phyloP scores from a whole-genome alignment of 2,797 vertebrate genomes.

The Pseudochromis fuscus region DNA sequence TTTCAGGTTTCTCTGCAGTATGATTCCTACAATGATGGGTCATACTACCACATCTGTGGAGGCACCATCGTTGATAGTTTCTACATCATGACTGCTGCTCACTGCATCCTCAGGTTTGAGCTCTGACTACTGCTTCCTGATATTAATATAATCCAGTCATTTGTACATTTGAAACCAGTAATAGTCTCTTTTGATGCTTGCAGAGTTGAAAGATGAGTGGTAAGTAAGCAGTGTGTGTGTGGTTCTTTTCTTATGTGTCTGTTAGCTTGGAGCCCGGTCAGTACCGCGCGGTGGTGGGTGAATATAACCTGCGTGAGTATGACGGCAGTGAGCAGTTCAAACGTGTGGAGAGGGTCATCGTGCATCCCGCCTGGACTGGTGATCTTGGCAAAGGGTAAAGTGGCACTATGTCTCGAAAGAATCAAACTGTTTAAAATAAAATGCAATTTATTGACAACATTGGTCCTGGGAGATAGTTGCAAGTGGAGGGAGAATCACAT shows the following conservation, averaged over 20 bases:
- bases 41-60: slow-evolving; percentile 73
- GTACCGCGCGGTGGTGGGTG: slow-evolving; percentile 74
- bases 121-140: background rate
- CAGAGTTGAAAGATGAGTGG: slow-evolving; percentile 1
- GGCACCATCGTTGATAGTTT: slow-evolving; percentile 50
- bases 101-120: slow-evolving; percentile 77
- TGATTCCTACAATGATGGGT: slow-evolving; percentile 53
- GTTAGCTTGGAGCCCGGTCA: slow-evolving; percentile 52
- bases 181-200: background rate
- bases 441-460: background rate
- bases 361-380: slow-evolving; percentile 76
- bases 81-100: slow-evolving; percentile 80
- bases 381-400: slow-evolving; percentile 74
- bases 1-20: slow-evolving; percentile 75
- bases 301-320: slow-evolving; percentile 68
- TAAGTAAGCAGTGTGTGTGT: background rate
- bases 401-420: background rate
- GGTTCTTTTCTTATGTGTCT: slow-evolving; percentile 5
- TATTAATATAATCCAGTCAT: background rate
- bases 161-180: background rate
- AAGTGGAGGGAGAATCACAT: background rate
- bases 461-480: background rate
- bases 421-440: background rate
- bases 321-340: slow-evolving; percentile 75
- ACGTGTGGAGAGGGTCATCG: slow-evolving; percentile 52